These are phyloP conservation scores for Ypsolopha sequella DNA, from an alignment of 2,888 invertebrate species.

Conservation along the genomic window DNA sequence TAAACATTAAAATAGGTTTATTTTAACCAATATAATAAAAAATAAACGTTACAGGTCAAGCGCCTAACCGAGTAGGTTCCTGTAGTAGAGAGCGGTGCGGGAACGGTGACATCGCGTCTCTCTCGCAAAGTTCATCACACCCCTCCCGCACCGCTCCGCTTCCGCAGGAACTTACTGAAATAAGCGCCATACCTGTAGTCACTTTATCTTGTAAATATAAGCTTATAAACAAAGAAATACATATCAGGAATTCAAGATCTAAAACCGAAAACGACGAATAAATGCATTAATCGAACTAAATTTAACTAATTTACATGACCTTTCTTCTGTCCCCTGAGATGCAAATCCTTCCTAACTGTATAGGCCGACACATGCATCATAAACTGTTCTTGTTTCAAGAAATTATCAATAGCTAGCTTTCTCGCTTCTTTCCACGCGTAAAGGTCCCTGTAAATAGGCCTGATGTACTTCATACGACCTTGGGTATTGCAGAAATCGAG, in stretches of 20 bases:
- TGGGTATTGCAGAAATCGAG: conserved; percentile 84
- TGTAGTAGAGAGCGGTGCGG: too few relatives aligned
- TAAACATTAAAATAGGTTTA: too few relatives aligned
- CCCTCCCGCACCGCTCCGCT: too few relatives aligned
- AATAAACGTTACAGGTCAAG: too few relatives aligned
- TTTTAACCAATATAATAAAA: too few relatives aligned
- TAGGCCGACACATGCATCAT: conserved; percentile 90
- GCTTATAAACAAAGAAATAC: neutral
- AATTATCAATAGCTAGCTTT: conserved; percentile 78
- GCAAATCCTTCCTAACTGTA: conserved; percentile 81
- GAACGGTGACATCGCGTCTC: too few relatives aligned
- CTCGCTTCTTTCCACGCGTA: conserved; percentile 83
- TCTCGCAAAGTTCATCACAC: too few relatives aligned
- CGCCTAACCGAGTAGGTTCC: too few relatives aligned
- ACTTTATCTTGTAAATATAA: neutral
- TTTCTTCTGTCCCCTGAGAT: conserved; percentile 31
- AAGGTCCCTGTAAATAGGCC: conserved; percentile 89
- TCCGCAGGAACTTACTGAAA: too few relatives aligned
- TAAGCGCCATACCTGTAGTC: too few relatives aligned
- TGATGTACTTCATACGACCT: conserved; percentile 92
- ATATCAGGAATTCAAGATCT: neutral
- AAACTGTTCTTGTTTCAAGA: conserved; percentile 73
- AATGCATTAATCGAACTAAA: neutral
- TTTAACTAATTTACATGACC: neutral
- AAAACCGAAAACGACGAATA: neutral